Conservation (phyloP, 2,113 vertebrate genomes). For the Peromyscus californicus region DNA sequence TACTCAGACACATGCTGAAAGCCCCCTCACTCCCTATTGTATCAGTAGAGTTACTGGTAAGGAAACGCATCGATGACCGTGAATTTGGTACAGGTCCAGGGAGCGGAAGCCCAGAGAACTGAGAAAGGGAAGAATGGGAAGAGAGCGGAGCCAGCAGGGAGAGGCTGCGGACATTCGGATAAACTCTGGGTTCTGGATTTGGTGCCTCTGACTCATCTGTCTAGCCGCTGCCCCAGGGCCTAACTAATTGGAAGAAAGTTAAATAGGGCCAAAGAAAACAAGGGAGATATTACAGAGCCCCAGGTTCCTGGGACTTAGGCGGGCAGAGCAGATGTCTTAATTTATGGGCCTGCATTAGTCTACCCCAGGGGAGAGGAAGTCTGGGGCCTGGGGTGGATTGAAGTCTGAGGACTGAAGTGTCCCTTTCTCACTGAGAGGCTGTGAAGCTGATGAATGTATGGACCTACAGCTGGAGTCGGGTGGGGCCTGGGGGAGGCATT, state of each 20-base stretch:
- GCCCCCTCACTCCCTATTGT: accelerated
- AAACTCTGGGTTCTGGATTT: slow-evolving; percentile 46
- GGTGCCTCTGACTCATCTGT: slow-evolving; percentile 67
- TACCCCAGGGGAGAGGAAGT: slow-evolving; percentile 7
- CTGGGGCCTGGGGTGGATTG: neutral
- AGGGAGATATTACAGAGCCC: neutral
- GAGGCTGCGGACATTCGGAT: neutral
- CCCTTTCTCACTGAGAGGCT: neutral
- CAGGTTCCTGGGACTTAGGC: slow-evolving; percentile 40
- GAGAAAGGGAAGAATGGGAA: neutral
- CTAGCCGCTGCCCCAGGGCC: slow-evolving; percentile 25
- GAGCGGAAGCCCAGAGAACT: neutral
- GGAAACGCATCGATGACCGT: neutral
- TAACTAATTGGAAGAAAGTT: slow-evolving; percentile 44
- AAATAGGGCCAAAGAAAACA: slow-evolving; percentile 62
- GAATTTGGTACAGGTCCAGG: neutral
- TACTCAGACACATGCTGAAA: neutral
- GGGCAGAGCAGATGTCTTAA: slow-evolving; percentile 78
- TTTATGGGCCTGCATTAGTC: slow-evolving; percentile 41
- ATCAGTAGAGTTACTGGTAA: neutral
- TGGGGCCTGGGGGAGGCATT: slow-evolving; percentile 52
- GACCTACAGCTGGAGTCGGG: slow-evolving; percentile 53
- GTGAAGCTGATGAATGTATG: slow-evolving; percentile 58
- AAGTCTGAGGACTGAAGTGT: slow-evolving; percentile 38
- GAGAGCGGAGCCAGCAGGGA: neutral